phyloP scores from a whole-genome alignment of 2,888 invertebrate species.

The Cataglyphis altisquamis region DNA sequence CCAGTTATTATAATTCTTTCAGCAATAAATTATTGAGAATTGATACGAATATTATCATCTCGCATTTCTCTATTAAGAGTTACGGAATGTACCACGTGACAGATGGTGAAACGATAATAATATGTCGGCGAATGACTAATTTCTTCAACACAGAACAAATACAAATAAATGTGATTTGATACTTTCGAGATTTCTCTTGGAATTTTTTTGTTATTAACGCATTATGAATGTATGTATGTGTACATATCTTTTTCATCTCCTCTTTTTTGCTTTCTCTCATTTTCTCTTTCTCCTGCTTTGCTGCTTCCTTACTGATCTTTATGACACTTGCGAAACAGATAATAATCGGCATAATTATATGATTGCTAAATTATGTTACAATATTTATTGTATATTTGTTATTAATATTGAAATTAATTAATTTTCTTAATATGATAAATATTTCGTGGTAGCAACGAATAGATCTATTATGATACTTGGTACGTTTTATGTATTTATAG shows the following conservation, averaged over 20 bases:
- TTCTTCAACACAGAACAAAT: neutral
- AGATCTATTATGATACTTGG: too few relatives aligned
- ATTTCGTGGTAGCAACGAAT: too few relatives aligned
- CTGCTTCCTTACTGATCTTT: neutral
- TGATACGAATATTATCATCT: slow-evolving; percentile 4
- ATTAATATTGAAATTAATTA: too few relatives aligned
- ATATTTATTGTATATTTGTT: too few relatives aligned
- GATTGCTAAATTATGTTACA: too few relatives aligned
- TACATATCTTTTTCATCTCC: neutral
- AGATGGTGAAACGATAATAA: slow-evolving; percentile 8
- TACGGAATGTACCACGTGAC: neutral
- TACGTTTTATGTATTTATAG: slow-evolving; percentile 67
- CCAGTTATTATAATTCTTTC: slow-evolving; percentile 40
- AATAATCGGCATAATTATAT: neutral
- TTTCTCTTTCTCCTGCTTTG: neutral
- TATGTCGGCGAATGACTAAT: neutral
- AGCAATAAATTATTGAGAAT: slow-evolving; percentile 27
- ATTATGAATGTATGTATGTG: neutral
- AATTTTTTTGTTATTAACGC: neutral
- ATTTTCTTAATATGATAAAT: too few relatives aligned
- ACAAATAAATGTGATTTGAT: neutral
- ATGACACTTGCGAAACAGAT: neutral
- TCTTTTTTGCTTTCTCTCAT: neutral
- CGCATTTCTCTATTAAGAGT: slow-evolving; percentile 18
- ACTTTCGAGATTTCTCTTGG: neutral